Percentiles rank a stretch among this genome's conserved stretches.
phyloP scores from a whole-genome alignment of 2,113 vertebrate species.

The Pangasianodon hypophthalmus region DNA sequence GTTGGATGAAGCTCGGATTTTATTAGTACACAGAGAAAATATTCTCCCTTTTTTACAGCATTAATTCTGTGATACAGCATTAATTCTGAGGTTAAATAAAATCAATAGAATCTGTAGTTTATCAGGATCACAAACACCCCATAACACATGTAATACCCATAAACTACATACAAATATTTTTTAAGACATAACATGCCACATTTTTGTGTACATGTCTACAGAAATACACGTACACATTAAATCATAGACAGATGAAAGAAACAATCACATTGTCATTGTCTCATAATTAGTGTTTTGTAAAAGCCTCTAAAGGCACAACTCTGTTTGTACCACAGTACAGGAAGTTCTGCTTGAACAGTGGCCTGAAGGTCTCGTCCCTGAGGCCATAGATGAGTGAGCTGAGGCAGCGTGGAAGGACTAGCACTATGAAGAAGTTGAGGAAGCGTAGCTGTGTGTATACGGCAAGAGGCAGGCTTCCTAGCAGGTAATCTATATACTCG shows the following conservation, averaged over 20 bases:
- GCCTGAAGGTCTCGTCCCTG: slow-evolving; percentile 20
- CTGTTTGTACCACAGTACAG: too few species aligned
- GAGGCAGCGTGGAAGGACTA: slow-evolving; percentile 40
- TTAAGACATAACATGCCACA: neutral
- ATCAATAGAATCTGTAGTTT: too few species aligned
- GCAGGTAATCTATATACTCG: slow-evolving; percentile 23
- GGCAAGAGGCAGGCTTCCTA: neutral
- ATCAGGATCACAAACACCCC: too few species aligned
- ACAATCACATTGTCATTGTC: neutral
- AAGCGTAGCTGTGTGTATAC: slow-evolving; percentile 19
- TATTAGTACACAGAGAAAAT: neutral
- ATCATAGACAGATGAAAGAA: neutral
- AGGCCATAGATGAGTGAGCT: slow-evolving; percentile 51
- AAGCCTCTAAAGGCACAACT: too few species aligned
- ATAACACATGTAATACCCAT: too few species aligned
- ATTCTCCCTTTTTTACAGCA: too few species aligned
- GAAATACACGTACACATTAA: neutral
- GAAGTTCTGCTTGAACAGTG: too few species aligned
- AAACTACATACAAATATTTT: neutral
- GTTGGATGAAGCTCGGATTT: neutral
- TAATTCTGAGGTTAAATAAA: too few species aligned
- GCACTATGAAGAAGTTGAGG: slow-evolving; percentile 31
- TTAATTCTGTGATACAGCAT: too few species aligned
- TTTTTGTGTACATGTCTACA: neutral
- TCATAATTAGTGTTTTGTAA: neutral